These are phyloP conservation scores for Sphaeramia orbicularis DNA, from an alignment of 2,797 vertebrate genomes.

Conservation along the genomic window DNA sequence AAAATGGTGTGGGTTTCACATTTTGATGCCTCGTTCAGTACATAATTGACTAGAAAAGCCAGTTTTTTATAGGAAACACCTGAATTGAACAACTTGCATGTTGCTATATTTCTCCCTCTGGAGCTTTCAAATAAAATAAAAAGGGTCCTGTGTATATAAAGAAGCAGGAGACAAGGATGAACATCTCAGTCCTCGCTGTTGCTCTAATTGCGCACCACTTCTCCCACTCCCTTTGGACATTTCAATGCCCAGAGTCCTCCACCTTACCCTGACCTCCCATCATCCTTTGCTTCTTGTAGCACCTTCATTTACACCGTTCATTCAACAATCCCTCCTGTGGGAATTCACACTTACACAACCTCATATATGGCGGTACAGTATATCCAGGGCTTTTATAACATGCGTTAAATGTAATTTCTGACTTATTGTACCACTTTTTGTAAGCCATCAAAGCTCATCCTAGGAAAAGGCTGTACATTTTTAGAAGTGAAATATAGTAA, in stretches of 20 bases:
- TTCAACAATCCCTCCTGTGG: not conserved
- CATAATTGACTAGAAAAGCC: no score
- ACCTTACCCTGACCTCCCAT: conserved; percentile 56
- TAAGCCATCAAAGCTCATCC: not conserved
- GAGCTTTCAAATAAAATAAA: no score
- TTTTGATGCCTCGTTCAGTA: no score
- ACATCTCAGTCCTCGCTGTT: conserved; percentile 18
- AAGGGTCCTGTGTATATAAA: no score
- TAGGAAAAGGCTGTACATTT: not conserved
- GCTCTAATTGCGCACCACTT: not conserved
- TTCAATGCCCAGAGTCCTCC: conserved; percentile 39
- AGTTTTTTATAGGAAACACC: no score
- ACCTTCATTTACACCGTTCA: conserved; percentile 3
- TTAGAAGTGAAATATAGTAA: not conserved
- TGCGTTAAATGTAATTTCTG: not conserved
- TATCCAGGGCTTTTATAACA: conserved; percentile 5
- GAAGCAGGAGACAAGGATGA: conserved; percentile 25
- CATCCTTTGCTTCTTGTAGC: conserved; percentile 51
- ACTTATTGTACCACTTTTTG: not conserved
- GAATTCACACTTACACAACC: not conserved
- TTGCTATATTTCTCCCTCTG: no score
- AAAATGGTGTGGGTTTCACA: no score
- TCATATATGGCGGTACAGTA: not conserved
- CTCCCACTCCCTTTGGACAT: conserved; percentile 38
- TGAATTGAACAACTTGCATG: no score